Evolutionary conservation across 2,888 invertebrate species (phyloP), one percentile per base, ranked within the genome.

Genomic region (Anthoptus insignis): DNA sequence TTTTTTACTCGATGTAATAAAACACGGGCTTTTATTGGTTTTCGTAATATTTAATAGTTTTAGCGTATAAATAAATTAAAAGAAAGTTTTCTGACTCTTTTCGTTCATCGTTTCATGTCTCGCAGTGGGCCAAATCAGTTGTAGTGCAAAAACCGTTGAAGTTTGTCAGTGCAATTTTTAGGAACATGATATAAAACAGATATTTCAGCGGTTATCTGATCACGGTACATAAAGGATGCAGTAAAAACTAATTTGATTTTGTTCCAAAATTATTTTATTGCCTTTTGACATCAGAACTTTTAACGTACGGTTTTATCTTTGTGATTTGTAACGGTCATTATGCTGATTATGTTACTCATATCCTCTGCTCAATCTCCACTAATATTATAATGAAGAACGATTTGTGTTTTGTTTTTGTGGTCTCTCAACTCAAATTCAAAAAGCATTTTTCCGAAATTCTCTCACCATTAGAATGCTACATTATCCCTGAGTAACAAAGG

Each of bases 191-290:
- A 61, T 11, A 47, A 61, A 61, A 61, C 61, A 54, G 61, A 61
- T 60, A 53, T 45, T 60, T 61, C 54, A 34, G 9, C 39, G 34
- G 61, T 61, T 54, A 61, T 61, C 61, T 47, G 61, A 61, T 56
- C 19, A 53, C 61, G 45, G 54, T 16, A 34, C 45, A 45, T 56
- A 56, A 56, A 24, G 54, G 21, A 45, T 21, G 47, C 19, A 19
- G 27, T 47, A 61, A 61, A 61, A 61, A 61, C n/a, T 47, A 24
- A 61, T 61, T 61, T 61, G 54, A 61, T 61, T 61, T 61, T 27
- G 54, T 11, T 34, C 22, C 1, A 54, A 61, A 24, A 49, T 24
- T 47, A 37, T 32, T 37, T 61, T 54, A 54, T 47, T 27, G 24
- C 27, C 27, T 27, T 49, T 45, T 22, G 13, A 45, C 45, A 22